phyloP scores from a whole-genome alignment of 2,797 vertebrate genomes.

The Crax fasciolata region DNA sequence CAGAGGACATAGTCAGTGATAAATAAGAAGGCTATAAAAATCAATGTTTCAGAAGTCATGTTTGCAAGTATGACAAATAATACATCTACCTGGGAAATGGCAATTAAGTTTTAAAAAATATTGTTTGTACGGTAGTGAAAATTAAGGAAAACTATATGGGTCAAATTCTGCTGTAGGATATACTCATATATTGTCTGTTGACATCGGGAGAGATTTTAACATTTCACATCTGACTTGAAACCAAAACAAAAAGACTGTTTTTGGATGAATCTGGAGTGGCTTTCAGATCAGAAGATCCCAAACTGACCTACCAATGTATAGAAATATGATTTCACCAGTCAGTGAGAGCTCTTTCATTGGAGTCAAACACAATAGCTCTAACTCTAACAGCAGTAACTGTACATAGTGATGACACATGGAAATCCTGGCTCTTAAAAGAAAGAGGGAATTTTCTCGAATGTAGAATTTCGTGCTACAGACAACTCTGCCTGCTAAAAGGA shows the following conservation, averaged over 20 bases:
- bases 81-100: neutral
- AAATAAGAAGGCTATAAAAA: constrained; percentile 34
- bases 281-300: constrained; percentile 30
- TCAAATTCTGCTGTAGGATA: neutral
- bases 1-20: neutral
- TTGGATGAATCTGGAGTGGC: constrained; percentile 4
- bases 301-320: neutral
- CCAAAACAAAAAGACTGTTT: constrained; percentile 35
- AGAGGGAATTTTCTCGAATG: neutral
- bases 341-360: neutral
- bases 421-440: neutral
- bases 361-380: neutral
- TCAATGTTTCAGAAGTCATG: neutral
- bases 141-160: neutral
- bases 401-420: neutral
- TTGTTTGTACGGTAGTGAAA: neutral
- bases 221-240: constrained; percentile 19
- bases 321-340: neutral
- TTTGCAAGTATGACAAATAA: constrained; percentile 13
- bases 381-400: neutral
- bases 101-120: neutral
- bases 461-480: neutral
- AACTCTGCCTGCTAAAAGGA: neutral
- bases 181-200: neutral
- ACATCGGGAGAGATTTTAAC: neutral